Conservation (phyloP, 2,888 invertebrate genomes). For the Trissonchulus latispiculum region DNA sequence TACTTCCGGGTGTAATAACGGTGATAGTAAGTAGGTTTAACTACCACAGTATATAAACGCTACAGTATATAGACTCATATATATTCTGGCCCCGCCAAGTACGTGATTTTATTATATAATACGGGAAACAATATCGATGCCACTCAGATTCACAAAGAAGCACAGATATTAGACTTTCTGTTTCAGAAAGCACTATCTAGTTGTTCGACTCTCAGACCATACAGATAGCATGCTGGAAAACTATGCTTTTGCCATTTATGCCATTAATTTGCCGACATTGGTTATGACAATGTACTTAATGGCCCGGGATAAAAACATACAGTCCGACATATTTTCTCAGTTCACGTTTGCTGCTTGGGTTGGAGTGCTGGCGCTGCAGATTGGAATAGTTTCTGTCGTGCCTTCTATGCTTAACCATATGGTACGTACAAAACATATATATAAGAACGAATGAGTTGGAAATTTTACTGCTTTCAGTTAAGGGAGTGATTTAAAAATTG, state of each 20-base stretch:
- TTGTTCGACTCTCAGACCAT: background rate
- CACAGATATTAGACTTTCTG: too few relatives aligned
- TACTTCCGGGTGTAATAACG: too few relatives aligned
- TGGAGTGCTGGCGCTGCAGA: background rate
- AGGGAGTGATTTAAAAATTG: too few relatives aligned
- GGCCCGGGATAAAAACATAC: background rate
- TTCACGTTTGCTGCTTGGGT: conserved; percentile 1
- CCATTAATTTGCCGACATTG: background rate
- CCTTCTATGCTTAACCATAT: background rate
- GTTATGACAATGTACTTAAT: background rate
- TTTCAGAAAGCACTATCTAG: background rate
- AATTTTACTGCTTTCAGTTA: too few relatives aligned
- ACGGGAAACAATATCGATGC: too few relatives aligned
- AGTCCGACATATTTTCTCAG: background rate
- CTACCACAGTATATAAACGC: too few relatives aligned
- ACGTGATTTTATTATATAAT: too few relatives aligned
- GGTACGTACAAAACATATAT: background rate
- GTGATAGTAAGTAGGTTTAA: too few relatives aligned
- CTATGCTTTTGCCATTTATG: background rate
- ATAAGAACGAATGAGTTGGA: too few relatives aligned
- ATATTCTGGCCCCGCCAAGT: too few relatives aligned
- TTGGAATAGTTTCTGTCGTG: background rate
- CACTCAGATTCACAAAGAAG: too few relatives aligned
- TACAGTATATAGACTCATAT: too few relatives aligned
- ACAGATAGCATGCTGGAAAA: background rate